Evolutionary conservation across 2,888 invertebrate genomes (phyloP), one percentile per base, ranked within the genome.

Genomic region (Steinernema hermaphroditum): DNA sequence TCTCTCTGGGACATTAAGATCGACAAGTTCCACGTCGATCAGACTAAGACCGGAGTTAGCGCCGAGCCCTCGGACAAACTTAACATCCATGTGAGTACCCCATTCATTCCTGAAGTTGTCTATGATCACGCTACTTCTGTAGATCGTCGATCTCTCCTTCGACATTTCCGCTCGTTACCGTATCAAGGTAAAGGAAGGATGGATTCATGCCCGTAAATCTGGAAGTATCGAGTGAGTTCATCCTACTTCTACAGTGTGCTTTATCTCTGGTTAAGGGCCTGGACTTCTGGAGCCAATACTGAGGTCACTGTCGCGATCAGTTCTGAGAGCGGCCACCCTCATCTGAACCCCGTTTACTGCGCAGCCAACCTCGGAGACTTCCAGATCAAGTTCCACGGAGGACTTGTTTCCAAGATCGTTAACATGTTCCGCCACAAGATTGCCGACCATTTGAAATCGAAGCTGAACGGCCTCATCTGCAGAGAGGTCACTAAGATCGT

Each of bases 331-430:
- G 68, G 68, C 14, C 68, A 19, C 43, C 68, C 68, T 19, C 41
- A 43, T 9, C 43, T 68, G 6, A 68, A 2, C 19, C 24, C 44
- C 43, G 43, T 68, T 24, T 12, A 68, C 22, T 68, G 68, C 41
- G 12, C 1, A n/a, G 68, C 68, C 19, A 68, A 44, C 44, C 19
- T 68, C 22, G 68, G 44, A 1, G 44, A 68, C 24, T 41, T 68
- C 68, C 22, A 68, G 14, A 44, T 68, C 68, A 44, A 68, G 22
- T 68, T 68, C 68, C 41, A 44, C 24, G 68, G 68, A 8, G 68
- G 68, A 41, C 19, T 44, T 43, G 27, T 41, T 19, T 44, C 68
- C 41, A 43, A 44, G 24, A 44, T 68, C 9, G 12, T 68, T 12
- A 22, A 68, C 43, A 68, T 68, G 1, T 68, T 68, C 43, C 62